phyloP scores from a whole-genome alignment of 2,113 vertebrate species.

The Podiceps cristatus region DNA sequence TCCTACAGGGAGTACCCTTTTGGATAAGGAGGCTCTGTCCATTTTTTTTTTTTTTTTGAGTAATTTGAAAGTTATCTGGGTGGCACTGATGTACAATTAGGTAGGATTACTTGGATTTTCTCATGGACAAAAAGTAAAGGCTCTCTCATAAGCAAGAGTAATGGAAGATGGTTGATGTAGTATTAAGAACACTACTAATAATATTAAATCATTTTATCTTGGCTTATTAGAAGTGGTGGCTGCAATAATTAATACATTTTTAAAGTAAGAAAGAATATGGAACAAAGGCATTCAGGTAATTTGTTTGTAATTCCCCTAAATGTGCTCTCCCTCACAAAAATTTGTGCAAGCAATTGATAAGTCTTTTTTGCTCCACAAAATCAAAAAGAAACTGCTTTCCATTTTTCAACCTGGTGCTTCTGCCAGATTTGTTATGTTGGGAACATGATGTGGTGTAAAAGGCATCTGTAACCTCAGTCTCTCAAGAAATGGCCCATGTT shows the following conservation, averaged over 20 bases:
- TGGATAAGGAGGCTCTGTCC: neutral
- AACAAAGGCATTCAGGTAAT: neutral
- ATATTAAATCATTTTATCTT: neutral
- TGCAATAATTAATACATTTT: neutral
- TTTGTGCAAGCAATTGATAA: neutral
- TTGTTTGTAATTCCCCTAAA: conserved; percentile 4
- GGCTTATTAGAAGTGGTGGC: neutral
- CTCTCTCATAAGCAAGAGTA: neutral
- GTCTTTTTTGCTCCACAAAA: neutral
- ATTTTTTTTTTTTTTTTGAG: neutral
- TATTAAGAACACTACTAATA: neutral
- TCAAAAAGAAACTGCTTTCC: conserved; percentile 9
- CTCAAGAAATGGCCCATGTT: conserved; percentile 54
- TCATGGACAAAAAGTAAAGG: neutral
- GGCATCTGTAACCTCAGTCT: conserved; percentile 69
- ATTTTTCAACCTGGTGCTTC: conserved; percentile 33
- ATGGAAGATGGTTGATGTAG: neutral
- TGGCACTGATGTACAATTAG: neutral
- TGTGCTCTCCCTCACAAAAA: conserved; percentile 6
- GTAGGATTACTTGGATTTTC: neutral
- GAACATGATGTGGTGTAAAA: conserved; percentile 61
- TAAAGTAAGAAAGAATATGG: neutral
- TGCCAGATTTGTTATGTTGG: conserved; percentile 47
- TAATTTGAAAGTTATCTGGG: neutral
- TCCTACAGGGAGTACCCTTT: neutral